A percentile compares a stretch with the other conserved stretches of the same genome.
These are phyloP conservation scores for Phthorimaea operculella DNA, from an alignment of 1,140 invertebrate species.

Conservation along the genomic window DNA sequence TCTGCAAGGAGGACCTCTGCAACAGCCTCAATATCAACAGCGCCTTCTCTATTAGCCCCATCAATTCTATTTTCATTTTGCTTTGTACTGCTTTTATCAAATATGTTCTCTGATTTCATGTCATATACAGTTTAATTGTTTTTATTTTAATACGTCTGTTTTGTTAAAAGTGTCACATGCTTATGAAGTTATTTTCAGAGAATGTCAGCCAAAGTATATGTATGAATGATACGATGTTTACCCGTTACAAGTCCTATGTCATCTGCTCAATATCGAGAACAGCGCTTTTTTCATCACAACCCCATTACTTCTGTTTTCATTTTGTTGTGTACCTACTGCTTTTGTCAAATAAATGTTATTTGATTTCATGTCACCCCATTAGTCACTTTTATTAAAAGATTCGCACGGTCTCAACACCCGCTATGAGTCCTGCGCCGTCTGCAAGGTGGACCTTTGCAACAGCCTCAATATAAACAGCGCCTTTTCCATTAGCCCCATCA, in stretches of 20 bases:
- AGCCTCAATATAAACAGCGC: conserved; percentile 13
- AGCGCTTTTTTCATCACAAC: conserved; percentile 17
- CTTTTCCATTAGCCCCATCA: conserved; percentile 13
- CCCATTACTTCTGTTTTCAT: conserved; percentile 9
- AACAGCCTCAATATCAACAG: conserved; percentile 19
- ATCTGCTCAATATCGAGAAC: conserved; percentile 20
- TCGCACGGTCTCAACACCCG: no score
- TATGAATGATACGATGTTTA: no score
- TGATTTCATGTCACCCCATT: background rate
- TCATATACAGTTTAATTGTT: no score
- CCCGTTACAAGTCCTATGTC: conserved; percentile 34
- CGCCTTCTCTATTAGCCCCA: conserved; percentile 15
- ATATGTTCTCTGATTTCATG: conserved; percentile 2
- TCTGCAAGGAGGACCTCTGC: conserved; percentile 42
- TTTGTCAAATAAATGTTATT: conserved; percentile 13
- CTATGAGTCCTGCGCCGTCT: conserved; percentile 36
- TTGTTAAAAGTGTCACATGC: no score
- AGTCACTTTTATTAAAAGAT: no score
- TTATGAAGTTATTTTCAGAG: no score
- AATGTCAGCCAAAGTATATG: no score
- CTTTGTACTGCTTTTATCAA: conserved; percentile 14
- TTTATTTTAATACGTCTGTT: no score
- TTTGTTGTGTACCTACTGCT: conserved; percentile 7
- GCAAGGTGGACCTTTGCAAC: conserved; percentile 42
- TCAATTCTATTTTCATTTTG: conserved; percentile 9